Evolutionary conservation across 2,888 invertebrate genomes (phyloP).

Genomic region (Molorchus minor): DNA sequence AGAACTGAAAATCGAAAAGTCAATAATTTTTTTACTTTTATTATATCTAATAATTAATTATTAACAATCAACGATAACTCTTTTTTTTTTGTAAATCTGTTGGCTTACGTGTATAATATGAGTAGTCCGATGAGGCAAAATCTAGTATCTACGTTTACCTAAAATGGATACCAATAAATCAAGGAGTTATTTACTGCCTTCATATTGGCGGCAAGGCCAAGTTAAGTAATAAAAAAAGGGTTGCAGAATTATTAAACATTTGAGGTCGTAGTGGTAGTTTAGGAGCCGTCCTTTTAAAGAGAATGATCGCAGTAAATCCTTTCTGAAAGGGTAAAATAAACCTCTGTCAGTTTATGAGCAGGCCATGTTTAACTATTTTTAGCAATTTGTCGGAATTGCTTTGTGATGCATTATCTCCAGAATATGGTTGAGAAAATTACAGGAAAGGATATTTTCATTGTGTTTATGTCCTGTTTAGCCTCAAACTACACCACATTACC

Average conservation of each 20-base stretch:
- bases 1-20: too few relatives aligned
- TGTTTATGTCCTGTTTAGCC: conserved; percentile 11
- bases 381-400: conserved; percentile 21
- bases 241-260: conserved; percentile 36
- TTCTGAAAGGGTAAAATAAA: conserved; percentile 38
- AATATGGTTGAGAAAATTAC: conserved; percentile 9
- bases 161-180: neutral
- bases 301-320: conserved; percentile 39
- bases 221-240: conserved; percentile 40
- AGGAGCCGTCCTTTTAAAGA: conserved; percentile 34
- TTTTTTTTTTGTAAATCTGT: too few relatives aligned
- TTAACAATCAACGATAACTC: too few relatives aligned
- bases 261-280: conserved; percentile 39
- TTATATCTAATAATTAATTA: too few relatives aligned
- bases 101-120: too few relatives aligned
- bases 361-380: conserved; percentile 16
- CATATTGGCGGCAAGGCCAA: conserved; percentile 30
- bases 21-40: too few relatives aligned
- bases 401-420: conserved; percentile 6
- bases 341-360: conserved; percentile 32
- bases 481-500: conserved; percentile 14
- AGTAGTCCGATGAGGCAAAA: too few relatives aligned
- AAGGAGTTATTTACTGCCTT: conserved; percentile 2
- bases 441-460: conserved; percentile 14
- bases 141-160: too few relatives aligned